A percentile compares a stretch with the other conserved stretches of the same genome.
Conservation (phyloP, 2,888 invertebrate genomes). For the Netelia inedita region DNA sequence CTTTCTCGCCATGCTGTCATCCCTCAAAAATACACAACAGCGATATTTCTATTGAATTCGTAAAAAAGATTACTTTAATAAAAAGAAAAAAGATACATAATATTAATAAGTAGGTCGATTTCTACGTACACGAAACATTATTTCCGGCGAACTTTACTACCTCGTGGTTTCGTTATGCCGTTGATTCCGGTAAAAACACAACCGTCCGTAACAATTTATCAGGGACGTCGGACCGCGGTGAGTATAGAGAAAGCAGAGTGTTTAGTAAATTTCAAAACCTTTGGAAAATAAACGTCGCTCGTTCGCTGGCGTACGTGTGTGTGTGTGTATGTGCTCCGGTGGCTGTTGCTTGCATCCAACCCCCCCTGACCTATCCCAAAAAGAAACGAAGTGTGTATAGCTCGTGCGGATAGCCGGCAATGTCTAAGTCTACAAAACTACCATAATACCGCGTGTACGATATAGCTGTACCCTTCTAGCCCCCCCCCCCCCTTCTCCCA, state of each 20-base stretch:
- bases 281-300: conserved; percentile 78
- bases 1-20: no score
- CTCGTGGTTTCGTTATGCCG: not conserved
- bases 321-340: conserved; percentile 4
- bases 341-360: conserved; percentile 40
- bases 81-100: no score
- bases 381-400: conserved; percentile 52
- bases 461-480: conserved; percentile 64
- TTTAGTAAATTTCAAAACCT: conserved; percentile 78
- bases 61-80: no score
- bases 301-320: conserved; percentile 13
- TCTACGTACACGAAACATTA: not conserved
- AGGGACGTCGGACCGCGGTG: conserved; percentile 54
- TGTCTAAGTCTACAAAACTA: conserved; percentile 65
- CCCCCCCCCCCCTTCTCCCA: conserved; percentile 19
- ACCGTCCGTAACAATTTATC: conserved; percentile 40
- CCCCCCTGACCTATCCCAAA: conserved; percentile 80
- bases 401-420: conserved; percentile 57
- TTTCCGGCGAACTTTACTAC: not conserved
- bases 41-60: no score
- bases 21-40: no score
- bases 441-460: conserved; percentile 70
- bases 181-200: not conserved
- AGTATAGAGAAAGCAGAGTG: conserved; percentile 67
- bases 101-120: not conserved